phyloP scores from a whole-genome alignment of 2,797 vertebrate genomes.

The Crocidura indochinensis region DNA sequence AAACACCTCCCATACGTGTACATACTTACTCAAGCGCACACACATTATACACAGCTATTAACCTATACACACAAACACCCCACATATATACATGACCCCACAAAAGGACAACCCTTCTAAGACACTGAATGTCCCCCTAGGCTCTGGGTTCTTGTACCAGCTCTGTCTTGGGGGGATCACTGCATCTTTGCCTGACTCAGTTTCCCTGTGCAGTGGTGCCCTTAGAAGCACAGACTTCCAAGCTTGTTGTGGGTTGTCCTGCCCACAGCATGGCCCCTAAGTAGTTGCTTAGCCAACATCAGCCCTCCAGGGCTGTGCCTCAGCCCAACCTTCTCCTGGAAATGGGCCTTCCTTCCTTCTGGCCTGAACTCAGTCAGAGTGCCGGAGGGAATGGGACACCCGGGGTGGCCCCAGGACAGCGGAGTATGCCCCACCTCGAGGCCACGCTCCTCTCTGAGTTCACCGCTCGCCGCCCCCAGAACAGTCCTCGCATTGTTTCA shows the following conservation, averaged over 20 bases:
- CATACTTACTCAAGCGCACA: accelerated
- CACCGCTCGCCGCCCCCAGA: slow-evolving; percentile 87
- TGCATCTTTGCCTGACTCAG: too few species aligned
- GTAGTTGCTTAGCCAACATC: too few species aligned
- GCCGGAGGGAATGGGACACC: neutral
- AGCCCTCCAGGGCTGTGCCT: too few species aligned
- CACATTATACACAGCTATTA: neutral
- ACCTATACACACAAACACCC: neutral
- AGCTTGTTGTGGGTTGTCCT: too few species aligned
- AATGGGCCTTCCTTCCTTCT: too few species aligned
- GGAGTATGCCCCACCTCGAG: neutral
- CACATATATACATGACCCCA: too few species aligned
- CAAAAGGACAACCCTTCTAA: neutral
- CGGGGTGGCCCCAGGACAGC: neutral
- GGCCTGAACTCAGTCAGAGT: neutral
- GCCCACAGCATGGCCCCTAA: too few species aligned
- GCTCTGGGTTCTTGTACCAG: neutral
- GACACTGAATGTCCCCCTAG: accelerated
- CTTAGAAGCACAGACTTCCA: too few species aligned
- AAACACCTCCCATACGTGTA: too few species aligned
- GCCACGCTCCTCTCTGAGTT: slow-evolving; percentile 81
- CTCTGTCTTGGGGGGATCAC: too few species aligned
- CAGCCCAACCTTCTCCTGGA: too few species aligned
- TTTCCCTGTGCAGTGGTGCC: too few species aligned
- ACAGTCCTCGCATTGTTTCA: slow-evolving; percentile 89